Evolutionary conservation across 2,797 vertebrate genomes (phyloP).

Genomic region (Gallinago stenura): DNA sequence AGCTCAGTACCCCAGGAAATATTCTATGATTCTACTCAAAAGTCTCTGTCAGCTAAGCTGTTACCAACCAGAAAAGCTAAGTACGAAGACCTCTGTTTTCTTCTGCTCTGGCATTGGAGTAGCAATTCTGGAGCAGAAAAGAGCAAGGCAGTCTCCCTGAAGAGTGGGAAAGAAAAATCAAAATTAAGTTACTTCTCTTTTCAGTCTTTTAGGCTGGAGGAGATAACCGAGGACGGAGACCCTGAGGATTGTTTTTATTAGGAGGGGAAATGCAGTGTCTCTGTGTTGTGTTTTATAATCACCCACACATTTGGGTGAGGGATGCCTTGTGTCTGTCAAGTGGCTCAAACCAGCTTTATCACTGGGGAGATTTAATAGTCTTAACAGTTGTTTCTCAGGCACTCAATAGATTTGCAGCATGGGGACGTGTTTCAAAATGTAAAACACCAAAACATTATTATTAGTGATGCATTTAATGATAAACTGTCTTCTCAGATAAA

Average conservation of each 20-base stretch:
- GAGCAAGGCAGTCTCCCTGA: neutral
- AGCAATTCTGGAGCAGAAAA: neutral
- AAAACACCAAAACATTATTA: neutral
- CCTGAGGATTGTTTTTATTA: neutral
- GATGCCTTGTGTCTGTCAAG: neutral
- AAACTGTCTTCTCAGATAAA: neutral
- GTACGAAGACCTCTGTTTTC: neutral
- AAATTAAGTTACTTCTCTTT: neutral
- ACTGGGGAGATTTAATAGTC: neutral
- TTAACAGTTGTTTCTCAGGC: neutral
- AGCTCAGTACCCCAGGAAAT: neutral
- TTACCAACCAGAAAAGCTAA: neutral
- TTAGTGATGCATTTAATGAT: neutral
- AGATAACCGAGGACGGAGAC: neutral
- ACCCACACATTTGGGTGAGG: rapidly evolving
- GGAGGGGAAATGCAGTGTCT: neutral
- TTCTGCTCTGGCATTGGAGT: neutral
- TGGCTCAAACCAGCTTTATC: neutral
- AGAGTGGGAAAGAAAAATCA: neutral
- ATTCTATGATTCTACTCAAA: neutral
- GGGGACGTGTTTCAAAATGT: rapidly evolving
- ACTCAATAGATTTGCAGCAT: neutral
- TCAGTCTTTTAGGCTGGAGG: neutral
- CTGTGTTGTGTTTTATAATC: neutral
- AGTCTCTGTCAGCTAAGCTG: neutral